Conservation (phyloP, 2,797 vertebrate genomes). For the Tapera naevia region DNA sequence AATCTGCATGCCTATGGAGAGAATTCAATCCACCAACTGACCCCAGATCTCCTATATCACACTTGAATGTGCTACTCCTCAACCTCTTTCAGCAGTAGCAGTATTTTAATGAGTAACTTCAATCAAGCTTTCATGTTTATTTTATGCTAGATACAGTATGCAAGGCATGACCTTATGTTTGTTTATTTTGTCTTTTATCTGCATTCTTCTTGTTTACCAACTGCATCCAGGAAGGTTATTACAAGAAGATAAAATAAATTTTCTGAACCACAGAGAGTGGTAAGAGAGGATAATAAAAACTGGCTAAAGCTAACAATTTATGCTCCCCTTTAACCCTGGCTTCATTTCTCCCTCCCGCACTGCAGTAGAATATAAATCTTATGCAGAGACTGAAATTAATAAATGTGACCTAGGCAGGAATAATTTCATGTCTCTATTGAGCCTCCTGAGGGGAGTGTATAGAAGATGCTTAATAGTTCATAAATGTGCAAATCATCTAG, state of each 20-base stretch:
- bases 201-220: constrained; percentile 68
- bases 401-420: constrained; percentile 53
- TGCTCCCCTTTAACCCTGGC: constrained; percentile 37
- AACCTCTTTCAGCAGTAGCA: neutral
- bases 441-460: constrained; percentile 4
- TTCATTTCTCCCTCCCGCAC: constrained; percentile 40
- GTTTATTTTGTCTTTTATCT: constrained; percentile 72
- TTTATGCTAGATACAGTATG: constrained; percentile 14
- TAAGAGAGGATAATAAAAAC: constrained; percentile 37
- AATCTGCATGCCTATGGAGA: neutral
- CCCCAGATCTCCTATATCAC: neutral
- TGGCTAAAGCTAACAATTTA: constrained; percentile 31
- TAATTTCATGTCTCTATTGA: constrained; percentile 61
- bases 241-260: constrained; percentile 69
- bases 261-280: constrained; percentile 9
- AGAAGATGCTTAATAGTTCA: constrained; percentile 53
- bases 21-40: neutral
- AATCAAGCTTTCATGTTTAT: constrained; percentile 28
- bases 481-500: constrained; percentile 55
- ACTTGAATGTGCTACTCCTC: neutral
- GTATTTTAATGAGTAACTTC: constrained; percentile 61
- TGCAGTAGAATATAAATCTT: constrained; percentile 65
- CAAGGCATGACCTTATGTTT: constrained; percentile 63
- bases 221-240: constrained; percentile 57
- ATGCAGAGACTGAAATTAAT: constrained; percentile 58